Base-by-base conservation (phyloP, 1,140 invertebrate genomes). In the Anastrepha ludens region DNA sequence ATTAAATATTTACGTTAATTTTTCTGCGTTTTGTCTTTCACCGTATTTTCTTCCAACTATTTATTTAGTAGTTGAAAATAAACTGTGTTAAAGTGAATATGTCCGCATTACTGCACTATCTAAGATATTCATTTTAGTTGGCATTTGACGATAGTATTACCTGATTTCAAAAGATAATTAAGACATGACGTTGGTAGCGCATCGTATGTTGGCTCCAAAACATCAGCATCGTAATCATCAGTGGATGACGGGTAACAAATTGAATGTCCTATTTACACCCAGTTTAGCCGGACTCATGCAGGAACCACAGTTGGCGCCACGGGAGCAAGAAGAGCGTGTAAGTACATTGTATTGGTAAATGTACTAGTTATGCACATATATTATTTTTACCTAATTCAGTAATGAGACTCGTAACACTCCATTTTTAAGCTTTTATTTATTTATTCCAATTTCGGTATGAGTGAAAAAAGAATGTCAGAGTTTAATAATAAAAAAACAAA, bases 161-260 rank as follows among this genome's bases (percentile, higher is more conserved):
- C 47, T 39, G 8, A 81, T 47, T 81, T 67, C 17, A 13, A 55
- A 81, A 17, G 39, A 81, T 5, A 13, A n/a, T 5, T 55, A 81
- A 81, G 39, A 89, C 87, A 92, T 92, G 91, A 91, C 91, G 89
- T 78, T 92, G 65, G 91, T 92, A 78, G 91, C 91, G 74, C 91
- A 92, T 88, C 91, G 91, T 13, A 92, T 92, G 91, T 91, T 92
- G 91, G 87, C 92, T 89, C 90, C 91, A 20, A 50, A 87, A 50
- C 89, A 91, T 58, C 88, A 88, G 60, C 89, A 91, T 3, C 90
- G 89, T 70, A 3, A 58, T n/a, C 90, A 90, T 78, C 89, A 90
- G 88, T 91, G 91, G 85, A 87, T 91, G 86, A 90, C 89, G 8
- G 88, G 88, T 15, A 92, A 92, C 85, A 92, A 92, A 86, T 91